Percentiles rank a stretch among this genome's conserved stretches.
Evolutionary conservation across 2,797 vertebrate species (phyloP).

Genomic region (Pteronotus mesoamericanus): DNA sequence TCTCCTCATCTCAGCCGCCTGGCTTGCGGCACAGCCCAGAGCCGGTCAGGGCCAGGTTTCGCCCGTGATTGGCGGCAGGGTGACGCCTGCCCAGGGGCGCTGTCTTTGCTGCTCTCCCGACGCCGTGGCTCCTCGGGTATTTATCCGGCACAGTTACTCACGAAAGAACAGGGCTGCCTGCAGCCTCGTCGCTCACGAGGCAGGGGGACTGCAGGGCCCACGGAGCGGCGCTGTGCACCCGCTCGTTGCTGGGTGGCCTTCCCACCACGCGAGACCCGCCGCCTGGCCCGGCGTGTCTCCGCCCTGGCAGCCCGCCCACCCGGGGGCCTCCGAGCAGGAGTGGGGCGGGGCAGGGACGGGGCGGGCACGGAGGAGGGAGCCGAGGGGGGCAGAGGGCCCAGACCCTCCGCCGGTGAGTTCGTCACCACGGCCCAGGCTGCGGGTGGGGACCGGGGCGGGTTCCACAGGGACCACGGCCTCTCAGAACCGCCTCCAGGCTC

Average conservation of each 20-base stretch:
- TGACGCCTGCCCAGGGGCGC: too few species aligned
- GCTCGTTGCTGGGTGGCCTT: neutral
- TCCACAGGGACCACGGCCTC: neutral
- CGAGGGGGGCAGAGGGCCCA: neutral
- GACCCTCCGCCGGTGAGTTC: neutral
- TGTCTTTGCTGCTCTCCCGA: neutral
- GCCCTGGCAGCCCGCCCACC: too few species aligned
- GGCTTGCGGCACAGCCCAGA: neutral
- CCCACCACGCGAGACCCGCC: rapidly evolving
- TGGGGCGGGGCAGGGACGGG: too few species aligned
- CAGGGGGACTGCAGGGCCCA: neutral
- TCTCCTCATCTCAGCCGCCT: neutral
- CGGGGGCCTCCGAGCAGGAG: neutral
- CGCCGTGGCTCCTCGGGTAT: neutral
- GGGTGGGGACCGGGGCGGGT: neutral
- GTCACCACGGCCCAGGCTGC: neutral
- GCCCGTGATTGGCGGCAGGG: neutral
- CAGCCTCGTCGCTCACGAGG: rapidly evolving
- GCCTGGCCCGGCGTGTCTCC: too few species aligned
- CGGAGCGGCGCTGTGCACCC: neutral
- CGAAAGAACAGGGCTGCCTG: neutral
- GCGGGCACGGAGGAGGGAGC: too few species aligned
- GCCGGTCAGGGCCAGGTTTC: neutral
- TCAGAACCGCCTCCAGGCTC: neutral
- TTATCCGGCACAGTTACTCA: neutral